Base-by-base conservation (phyloP, 2,888 invertebrate species). In the Epinotia ramella region DNA sequence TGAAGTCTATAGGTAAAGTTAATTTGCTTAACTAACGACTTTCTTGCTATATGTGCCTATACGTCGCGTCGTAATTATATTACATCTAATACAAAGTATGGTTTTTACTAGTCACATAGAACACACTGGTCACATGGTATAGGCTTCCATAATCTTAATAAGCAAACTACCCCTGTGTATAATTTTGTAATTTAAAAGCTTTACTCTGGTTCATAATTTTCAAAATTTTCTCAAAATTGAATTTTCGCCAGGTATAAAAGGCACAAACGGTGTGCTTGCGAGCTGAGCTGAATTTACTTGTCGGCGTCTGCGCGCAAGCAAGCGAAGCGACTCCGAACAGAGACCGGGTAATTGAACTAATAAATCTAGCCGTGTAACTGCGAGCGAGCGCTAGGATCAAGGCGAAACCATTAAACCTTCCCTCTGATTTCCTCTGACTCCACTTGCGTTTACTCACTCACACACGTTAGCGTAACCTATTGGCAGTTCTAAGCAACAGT, bases 291-390 rank as follows among this genome's bases (percentile, higher is more conserved):
- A 92, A 91, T 91, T 89, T 89, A 89, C 89, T 90, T 89, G 91
- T 90, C 89, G 89, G 91, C 88, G 90, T 90, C 89, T 89, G 88
- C 87, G 88, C 83, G 87, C 89, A 88, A 89, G 90, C 88, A 89
- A 90, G 91, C 89, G 87, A 83, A 85, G 88, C 89, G 86, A 82
- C 84, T 86, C 83, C 83, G 88, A 90, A 89, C 91, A 91, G 88
- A 87, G 86, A 84, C 86, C 86, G 88, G 92, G 90, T 94, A 94
- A 94, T 94, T 93, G 93, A 93, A 93, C 92, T 91, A 93, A 93
- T 94, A 94, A 93, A 94, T 94, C 93, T 92, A 89, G 89, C 86
- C 88, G 84, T 87, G 90, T 89, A 88, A 89, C 90, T 88, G 85
- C 84, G 85, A 86, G 84, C 88, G 86, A 84, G 86, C 86, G 84